Evolutionary conservation across 2,797 vertebrate species (phyloP).

Genomic region (Siniperca undulata): DNA sequence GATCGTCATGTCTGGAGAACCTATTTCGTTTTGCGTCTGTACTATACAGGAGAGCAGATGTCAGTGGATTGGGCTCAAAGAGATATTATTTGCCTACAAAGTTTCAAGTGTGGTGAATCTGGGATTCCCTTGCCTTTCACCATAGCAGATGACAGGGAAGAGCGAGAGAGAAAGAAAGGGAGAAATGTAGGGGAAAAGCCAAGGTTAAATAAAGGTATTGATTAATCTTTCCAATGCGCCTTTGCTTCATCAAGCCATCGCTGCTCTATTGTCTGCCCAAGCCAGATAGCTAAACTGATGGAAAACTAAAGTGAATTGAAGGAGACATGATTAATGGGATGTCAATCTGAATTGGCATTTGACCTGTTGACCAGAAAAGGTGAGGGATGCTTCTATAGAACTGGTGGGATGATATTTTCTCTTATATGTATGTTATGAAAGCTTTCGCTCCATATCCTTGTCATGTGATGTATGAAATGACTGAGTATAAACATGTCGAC

Average conservation of each 20-base stretch:
- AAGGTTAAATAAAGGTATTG: conserved; percentile 61
- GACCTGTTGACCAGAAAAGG: conserved; percentile 14
- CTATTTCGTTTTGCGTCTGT: background rate
- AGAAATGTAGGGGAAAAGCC: conserved; percentile 10
- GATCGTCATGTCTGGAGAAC: background rate
- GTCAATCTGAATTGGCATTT: conserved; percentile 25
- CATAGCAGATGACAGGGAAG: background rate
- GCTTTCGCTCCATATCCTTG: background rate
- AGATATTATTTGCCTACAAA: background rate
- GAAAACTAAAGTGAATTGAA: conserved; percentile 31
- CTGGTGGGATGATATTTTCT: background rate
- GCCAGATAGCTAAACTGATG: conserved; percentile 36
- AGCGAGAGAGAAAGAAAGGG: background rate
- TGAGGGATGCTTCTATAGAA: background rate
- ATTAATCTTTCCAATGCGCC: conserved; percentile 49
- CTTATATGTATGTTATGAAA: background rate
- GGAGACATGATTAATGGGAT: conserved; percentile 21
- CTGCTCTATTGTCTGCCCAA: conserved; percentile 38
- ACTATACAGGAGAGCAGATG: background rate
- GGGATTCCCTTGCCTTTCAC: background rate
- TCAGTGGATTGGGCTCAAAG: conserved; percentile 28
- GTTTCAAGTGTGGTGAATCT: background rate
- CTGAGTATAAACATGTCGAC: background rate
- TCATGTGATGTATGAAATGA: background rate
- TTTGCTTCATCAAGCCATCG: conserved; percentile 43